Conservation (phyloP, 2,113 vertebrate species). For the Lepus americanus region DNA sequence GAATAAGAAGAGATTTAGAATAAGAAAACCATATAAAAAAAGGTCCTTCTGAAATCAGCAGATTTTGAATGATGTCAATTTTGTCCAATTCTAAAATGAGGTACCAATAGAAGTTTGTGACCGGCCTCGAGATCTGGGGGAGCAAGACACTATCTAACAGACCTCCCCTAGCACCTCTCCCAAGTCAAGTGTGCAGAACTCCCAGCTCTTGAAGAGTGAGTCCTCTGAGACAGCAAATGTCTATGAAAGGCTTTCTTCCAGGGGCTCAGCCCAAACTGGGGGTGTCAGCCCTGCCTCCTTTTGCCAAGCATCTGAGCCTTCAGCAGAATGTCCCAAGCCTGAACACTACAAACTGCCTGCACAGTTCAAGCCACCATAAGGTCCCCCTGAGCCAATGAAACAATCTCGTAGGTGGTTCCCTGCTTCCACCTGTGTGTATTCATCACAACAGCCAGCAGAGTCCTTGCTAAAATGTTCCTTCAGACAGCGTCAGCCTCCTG, state of each 20-base stretch:
- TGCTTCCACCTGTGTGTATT: neutral
- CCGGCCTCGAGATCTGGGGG: neutral
- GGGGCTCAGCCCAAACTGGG: neutral
- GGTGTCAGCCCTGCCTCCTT: neutral
- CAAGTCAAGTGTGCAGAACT: neutral
- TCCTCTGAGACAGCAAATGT: neutral
- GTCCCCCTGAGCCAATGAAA: neutral
- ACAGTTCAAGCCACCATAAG: neutral
- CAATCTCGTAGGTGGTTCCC: neutral
- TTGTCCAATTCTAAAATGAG: conserved; percentile 10
- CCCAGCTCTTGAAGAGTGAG: neutral
- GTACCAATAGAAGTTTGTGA: neutral
- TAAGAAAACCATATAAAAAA: neutral
- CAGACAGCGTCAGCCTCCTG: neutral
- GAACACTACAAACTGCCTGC: neutral
- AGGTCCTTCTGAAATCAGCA: neutral
- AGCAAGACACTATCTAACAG: neutral
- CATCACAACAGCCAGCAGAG: neutral
- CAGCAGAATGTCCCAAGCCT: neutral
- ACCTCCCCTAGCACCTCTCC: neutral
- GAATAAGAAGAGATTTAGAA: neutral
- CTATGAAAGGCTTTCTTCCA: neutral
- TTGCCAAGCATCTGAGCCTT: neutral
- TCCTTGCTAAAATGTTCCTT: neutral
- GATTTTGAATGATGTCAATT: neutral